Percentiles rank a stretch among this genome's conserved stretches.
Conservation (phyloP, 2,888 invertebrate genomes). For the Seladonia tumulorum region DNA sequence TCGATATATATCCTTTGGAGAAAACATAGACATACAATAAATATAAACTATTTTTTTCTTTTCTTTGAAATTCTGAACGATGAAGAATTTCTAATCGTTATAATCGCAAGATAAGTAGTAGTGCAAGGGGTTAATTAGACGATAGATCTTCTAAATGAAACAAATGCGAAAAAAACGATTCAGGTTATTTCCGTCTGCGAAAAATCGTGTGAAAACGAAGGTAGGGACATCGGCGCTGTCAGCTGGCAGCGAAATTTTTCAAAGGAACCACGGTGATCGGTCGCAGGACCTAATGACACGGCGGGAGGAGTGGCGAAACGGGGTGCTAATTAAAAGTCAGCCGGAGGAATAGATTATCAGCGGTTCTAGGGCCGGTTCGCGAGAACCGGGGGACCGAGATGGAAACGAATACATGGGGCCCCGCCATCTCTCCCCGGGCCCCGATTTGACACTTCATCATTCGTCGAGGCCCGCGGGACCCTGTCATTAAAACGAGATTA, state of each 20-base stretch:
- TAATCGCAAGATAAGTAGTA: no score
- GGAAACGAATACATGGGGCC: slow-evolving; percentile 75
- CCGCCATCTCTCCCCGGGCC: slow-evolving; percentile 70
- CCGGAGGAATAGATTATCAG: slow-evolving; percentile 75
- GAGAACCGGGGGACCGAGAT: slow-evolving; percentile 48
- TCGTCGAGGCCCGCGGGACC: slow-evolving; percentile 79
- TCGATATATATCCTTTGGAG: no score
- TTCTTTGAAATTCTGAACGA: no score
- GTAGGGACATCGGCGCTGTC: slow-evolving; percentile 26
- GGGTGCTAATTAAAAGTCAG: slow-evolving; percentile 82
- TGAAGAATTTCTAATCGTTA: no score
- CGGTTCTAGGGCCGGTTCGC: slow-evolving; percentile 8
- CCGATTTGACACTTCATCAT: slow-evolving; percentile 84
- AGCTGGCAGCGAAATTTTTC: slow-evolving; percentile 51
- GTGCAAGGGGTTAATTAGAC: no score
- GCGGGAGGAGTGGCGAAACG: slow-evolving; percentile 72
- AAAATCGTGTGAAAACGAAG: neutral
- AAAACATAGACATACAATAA: no score
- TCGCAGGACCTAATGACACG: slow-evolving; percentile 73
- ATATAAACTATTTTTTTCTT: no score
- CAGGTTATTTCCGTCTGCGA: neutral
- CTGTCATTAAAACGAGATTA: slow-evolving; percentile 84
- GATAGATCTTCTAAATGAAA: no score
- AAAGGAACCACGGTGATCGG: neutral
- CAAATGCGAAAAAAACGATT: neutral